phyloP scores from a whole-genome alignment of 2,888 invertebrate genomes.

The Metellina segmentata region DNA sequence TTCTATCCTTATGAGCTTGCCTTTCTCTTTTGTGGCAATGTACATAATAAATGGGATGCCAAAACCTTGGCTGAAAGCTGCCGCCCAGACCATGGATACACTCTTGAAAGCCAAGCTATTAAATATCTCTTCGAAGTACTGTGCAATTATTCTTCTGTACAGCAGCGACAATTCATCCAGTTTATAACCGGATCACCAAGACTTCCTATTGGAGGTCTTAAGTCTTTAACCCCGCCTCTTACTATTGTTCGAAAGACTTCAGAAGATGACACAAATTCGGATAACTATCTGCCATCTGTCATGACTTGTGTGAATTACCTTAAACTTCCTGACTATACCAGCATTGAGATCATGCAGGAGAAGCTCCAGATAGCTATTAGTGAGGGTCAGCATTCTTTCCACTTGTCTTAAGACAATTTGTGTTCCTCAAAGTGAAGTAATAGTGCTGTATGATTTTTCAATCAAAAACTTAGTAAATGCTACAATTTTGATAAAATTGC shows the following conservation, averaged over 20 bases:
- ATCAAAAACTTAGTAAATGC: conserved; percentile 41
- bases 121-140: conserved; percentile 96
- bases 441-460: conserved; percentile 47
- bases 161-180: conserved; percentile 97
- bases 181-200: conserved; percentile 99
- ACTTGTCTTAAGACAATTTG: conserved; percentile 87
- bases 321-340: conserved; percentile 99
- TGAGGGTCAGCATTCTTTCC: conserved; percentile 99
- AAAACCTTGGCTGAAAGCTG: conserved; percentile 95
- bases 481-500: conserved; percentile 45
- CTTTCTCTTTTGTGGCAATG: conserved; percentile 83
- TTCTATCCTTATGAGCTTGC: conserved; percentile 95
- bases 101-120: conserved; percentile 95
- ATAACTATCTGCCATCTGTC: conserved; percentile 98
- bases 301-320: conserved; percentile 99
- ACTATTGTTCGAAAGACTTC: conserved; percentile 98
- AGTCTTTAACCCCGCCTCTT: conserved; percentile 95
- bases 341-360: conserved; percentile 94
- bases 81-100: conserved; percentile 98
- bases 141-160: conserved; percentile 90
- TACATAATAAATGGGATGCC: conserved; percentile 86
- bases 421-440: conserved; percentile 15
- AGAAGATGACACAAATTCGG: conserved; percentile 94
- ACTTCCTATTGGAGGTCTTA: conserved; percentile 98
- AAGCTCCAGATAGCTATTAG: conserved; percentile 94